Conservation (phyloP, 2,888 invertebrate species). For the Parnassius glacialis region DNA sequence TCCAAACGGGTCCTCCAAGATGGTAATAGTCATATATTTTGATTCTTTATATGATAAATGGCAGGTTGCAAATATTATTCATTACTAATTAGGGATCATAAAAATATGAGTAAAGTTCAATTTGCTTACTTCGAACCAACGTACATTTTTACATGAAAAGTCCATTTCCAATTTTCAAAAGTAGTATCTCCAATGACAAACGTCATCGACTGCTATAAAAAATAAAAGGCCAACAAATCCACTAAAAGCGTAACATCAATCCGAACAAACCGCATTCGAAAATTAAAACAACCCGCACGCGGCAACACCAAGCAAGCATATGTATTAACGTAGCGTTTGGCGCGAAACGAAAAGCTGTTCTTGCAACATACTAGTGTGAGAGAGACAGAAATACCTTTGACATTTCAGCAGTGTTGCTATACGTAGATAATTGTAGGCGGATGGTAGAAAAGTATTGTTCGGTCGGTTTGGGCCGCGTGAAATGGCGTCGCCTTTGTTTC, state of each 20-base stretch:
- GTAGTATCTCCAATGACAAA: slow-evolving; percentile 32
- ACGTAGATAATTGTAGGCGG: slow-evolving; percentile 55
- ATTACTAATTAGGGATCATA: too few species aligned
- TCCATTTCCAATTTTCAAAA: slow-evolving; percentile 23
- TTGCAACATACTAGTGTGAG: slow-evolving; percentile 38
- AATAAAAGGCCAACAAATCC: slow-evolving; percentile 43
- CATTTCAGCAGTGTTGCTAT: slow-evolving; percentile 53
- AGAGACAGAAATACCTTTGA: slow-evolving; percentile 55
- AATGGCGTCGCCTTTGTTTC: slow-evolving; percentile 72
- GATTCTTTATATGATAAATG: too few species aligned
- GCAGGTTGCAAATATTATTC: too few species aligned
- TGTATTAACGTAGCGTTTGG: slow-evolving; percentile 59
- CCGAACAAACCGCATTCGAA: slow-evolving; percentile 73
- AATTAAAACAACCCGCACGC: slow-evolving; percentile 72
- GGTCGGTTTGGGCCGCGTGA: slow-evolving; percentile 76
- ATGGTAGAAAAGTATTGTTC: slow-evolving; percentile 69
- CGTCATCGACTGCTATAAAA: slow-evolving; percentile 49
- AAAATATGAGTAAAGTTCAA: neutral
- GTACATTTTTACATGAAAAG: slow-evolving; percentile 9
- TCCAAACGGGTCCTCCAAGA: too few species aligned
- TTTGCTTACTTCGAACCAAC: slow-evolving; percentile 8
- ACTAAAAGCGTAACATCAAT: slow-evolving; percentile 47
- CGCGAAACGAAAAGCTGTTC: slow-evolving; percentile 40
- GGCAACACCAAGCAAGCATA: slow-evolving; percentile 48
- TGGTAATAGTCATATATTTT: too few species aligned